Percentiles rank a stretch among this genome's conserved stretches.
These are phyloP conservation scores for Columba guinea DNA, from an alignment of 2,797 vertebrate species.

Conservation along the genomic window DNA sequence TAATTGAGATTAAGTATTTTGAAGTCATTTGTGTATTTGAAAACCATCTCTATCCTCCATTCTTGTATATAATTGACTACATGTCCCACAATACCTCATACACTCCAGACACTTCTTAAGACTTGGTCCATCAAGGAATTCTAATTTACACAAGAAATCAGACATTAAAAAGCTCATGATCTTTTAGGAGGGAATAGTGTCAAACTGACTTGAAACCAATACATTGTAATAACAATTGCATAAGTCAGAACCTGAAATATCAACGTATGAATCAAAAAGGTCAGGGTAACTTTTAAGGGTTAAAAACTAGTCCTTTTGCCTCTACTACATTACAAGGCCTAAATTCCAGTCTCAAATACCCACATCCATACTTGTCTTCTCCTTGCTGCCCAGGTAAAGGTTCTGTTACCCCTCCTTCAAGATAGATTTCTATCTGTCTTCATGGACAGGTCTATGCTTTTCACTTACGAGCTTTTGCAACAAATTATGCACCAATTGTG, in stretches of 20 bases:
- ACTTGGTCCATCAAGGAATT: neutral
- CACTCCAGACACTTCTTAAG: neutral
- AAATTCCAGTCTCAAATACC: neutral
- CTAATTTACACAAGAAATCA: neutral
- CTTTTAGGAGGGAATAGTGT: neutral
- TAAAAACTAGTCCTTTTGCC: neutral
- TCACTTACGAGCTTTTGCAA: neutral
- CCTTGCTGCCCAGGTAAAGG: neutral
- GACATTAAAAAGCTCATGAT: neutral
- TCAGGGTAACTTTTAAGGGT: neutral
- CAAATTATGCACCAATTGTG: neutral
- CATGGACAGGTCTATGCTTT: neutral
- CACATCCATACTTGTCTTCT: neutral
- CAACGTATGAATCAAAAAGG: neutral
- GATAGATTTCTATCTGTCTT: neutral
- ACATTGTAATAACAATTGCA: neutral
- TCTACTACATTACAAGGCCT: neutral
- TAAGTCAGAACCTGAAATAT: neutral
- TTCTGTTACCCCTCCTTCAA: neutral
- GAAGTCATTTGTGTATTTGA: neutral
- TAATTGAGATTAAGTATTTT: neutral
- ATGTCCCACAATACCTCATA: neutral
- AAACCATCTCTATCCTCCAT: neutral
- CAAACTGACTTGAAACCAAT: neutral
- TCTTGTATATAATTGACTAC: neutral